Percentiles rank a stretch among this genome's conserved stretches.
Evolutionary conservation across 1,140 invertebrate species (phyloP).

Genomic region (Doryteuthis pealeii): DNA sequence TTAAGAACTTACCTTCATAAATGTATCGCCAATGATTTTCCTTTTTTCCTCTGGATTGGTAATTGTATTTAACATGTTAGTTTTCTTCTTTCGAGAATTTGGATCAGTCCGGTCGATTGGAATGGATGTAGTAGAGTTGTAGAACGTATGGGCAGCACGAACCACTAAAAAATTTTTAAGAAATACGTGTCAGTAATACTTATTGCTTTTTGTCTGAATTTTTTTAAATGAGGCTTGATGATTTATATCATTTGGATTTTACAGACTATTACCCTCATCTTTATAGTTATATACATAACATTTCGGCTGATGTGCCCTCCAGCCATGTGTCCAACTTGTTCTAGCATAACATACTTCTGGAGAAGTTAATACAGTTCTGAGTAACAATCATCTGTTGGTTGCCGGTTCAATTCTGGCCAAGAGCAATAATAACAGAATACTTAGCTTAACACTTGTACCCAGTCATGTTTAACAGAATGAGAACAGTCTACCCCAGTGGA

Average conservation of each 20-base stretch:
- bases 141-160: slow-evolving; percentile 62
- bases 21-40: slow-evolving; percentile 98
- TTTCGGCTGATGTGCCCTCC: too few relatives aligned
- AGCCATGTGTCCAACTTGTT: neutral
- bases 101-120: slow-evolving; percentile 66
- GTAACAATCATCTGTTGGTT: neutral
- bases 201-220: neutral
- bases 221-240: too few relatives aligned
- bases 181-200: slow-evolving; percentile 67
- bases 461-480: too few relatives aligned
- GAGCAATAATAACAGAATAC: too few relatives aligned
- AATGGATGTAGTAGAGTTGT: slow-evolving; percentile 75
- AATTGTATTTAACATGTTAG: slow-evolving; percentile 84
- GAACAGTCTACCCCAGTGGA: too few relatives aligned
- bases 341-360: neutral
- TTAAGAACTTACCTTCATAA: slow-evolving; percentile 71
- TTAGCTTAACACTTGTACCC: too few relatives aligned
- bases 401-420: too few relatives aligned
- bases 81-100: slow-evolving; percentile 71
- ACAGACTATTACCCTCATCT: too few relatives aligned
- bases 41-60: slow-evolving; percentile 94
- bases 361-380: slow-evolving; percentile 7
- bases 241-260: too few relatives aligned
- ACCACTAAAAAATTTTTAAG: slow-evolving; percentile 53
- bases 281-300: too few relatives aligned